These are phyloP conservation scores for Vanacampus margaritifer DNA, from an alignment of 2,113 vertebrate genomes.

Conservation along the genomic window DNA sequence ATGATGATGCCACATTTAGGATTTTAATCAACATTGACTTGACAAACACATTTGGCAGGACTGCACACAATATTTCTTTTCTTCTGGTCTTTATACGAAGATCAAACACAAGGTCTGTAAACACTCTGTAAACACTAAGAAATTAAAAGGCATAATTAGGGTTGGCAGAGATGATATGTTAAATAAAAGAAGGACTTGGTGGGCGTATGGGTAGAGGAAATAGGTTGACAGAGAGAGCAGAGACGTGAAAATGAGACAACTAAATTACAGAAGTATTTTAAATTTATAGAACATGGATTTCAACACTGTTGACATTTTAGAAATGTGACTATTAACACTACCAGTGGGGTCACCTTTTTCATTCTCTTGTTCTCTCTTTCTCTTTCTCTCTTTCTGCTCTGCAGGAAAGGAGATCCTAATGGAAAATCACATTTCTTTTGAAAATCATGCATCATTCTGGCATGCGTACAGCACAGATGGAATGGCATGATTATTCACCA, in stretches of 20 bases:
- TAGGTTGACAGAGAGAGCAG: not conserved
- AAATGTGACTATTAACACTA: not conserved
- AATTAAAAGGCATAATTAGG: conserved; percentile 57
- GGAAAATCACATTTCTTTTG: conserved; percentile 34
- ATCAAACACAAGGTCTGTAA: conserved; percentile 11
- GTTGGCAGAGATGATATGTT: conserved; percentile 41
- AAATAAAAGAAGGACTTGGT: conserved; percentile 25
- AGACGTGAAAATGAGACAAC: not conserved
- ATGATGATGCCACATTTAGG: not conserved
- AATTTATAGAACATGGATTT: conserved; percentile 16
- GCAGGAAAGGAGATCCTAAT: conserved; percentile 45
- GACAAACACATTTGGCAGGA: not conserved
- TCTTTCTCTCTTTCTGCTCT: conserved; percentile 5
- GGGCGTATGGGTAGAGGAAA: not conserved
- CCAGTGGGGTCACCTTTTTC: not conserved
- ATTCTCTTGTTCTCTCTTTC: not conserved
- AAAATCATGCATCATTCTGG: conserved; percentile 22
- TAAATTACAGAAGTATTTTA: not conserved
- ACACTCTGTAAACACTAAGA: conserved; percentile 38
- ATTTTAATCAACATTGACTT: not conserved
- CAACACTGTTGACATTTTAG: conserved; percentile 3
- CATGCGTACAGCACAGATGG: not conserved
- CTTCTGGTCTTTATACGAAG: conserved; percentile 17
- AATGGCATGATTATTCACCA: not conserved
- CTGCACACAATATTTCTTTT: not conserved